A percentile compares a stretch with the other conserved stretches of the same genome.
Conservation (phyloP, 2,888 invertebrate species). For the Meloe dianella region DNA sequence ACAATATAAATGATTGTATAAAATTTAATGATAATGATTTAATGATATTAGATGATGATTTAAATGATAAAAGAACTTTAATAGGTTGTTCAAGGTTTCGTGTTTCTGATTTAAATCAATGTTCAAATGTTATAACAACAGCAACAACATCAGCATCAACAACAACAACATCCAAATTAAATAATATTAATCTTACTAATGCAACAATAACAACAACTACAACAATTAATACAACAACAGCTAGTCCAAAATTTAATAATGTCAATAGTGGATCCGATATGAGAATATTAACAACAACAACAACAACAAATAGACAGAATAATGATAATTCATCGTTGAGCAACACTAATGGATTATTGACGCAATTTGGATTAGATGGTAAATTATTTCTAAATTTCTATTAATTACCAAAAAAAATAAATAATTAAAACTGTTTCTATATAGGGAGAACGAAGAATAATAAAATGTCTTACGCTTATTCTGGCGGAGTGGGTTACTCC, state of each 20-base stretch:
- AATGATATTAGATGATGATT: conserved; percentile 19
- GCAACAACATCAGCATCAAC: conserved; percentile 14
- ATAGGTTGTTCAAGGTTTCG: conserved; percentile 55
- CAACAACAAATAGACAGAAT: conserved; percentile 18
- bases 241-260: conserved; percentile 58
- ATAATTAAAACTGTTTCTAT: too few species aligned
- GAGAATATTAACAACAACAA: conserved; percentile 31
- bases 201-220: not conserved
- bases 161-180: conserved; percentile 42
- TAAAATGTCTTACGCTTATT: conserved; percentile 57
- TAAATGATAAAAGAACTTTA: conserved; percentile 46
- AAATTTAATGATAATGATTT: conserved; percentile 18
- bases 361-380: conserved; percentile 55
- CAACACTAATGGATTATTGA: conserved; percentile 53
- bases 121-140: conserved; percentile 24
- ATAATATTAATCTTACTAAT: conserved; percentile 46
- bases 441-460: conserved; percentile 51
- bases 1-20: conserved; percentile 24
- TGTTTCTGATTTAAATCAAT: conserved; percentile 44
- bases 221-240: conserved; percentile 35
- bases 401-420: not conserved
- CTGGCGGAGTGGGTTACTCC: conserved; percentile 52
- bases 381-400: conserved; percentile 26
- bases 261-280: conserved; percentile 47
- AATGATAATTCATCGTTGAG: conserved; percentile 34